Evolutionary conservation across 2,113 vertebrate species (phyloP).

Genomic region (Vidua chalybeata): DNA sequence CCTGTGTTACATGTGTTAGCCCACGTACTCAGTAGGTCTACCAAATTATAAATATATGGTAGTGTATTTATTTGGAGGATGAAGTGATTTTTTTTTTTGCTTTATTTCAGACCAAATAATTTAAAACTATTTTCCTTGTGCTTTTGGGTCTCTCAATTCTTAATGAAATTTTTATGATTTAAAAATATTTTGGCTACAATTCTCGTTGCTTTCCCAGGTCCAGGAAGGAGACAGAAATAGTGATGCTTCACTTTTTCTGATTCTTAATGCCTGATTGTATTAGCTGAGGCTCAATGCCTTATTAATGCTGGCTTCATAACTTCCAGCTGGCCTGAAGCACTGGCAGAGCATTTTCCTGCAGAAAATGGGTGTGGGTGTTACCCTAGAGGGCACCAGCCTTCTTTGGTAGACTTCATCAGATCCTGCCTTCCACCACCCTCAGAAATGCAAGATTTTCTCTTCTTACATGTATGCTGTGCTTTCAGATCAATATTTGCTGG

Average conservation of each 20-base stretch:
- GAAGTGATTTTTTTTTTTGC: neutral
- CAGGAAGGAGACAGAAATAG: neutral
- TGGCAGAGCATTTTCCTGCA: neutral
- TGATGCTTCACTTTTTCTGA: neutral
- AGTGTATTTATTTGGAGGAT: neutral
- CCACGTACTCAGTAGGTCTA: neutral
- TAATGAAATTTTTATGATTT: neutral
- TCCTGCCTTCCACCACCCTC: neutral
- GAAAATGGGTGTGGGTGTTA: neutral
- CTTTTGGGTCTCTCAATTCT: neutral
- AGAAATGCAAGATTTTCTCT: neutral
- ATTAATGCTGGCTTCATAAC: neutral
- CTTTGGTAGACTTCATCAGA: neutral
- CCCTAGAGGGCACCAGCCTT: neutral
- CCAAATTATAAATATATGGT: neutral
- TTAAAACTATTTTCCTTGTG: neutral
- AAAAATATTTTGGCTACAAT: neutral
- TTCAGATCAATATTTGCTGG: neutral
- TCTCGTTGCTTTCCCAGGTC: neutral
- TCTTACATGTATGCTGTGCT: neutral
- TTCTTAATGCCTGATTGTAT: neutral
- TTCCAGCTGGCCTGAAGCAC: neutral
- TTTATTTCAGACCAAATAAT: neutral
- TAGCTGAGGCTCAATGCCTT: neutral
- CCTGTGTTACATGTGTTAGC: neutral